A percentile compares a stretch with the other conserved stretches of the same genome.
These are phyloP conservation scores for Holcopasites calliopsidis DNA, from an alignment of 1,140 invertebrate species.

Conservation along the genomic window DNA sequence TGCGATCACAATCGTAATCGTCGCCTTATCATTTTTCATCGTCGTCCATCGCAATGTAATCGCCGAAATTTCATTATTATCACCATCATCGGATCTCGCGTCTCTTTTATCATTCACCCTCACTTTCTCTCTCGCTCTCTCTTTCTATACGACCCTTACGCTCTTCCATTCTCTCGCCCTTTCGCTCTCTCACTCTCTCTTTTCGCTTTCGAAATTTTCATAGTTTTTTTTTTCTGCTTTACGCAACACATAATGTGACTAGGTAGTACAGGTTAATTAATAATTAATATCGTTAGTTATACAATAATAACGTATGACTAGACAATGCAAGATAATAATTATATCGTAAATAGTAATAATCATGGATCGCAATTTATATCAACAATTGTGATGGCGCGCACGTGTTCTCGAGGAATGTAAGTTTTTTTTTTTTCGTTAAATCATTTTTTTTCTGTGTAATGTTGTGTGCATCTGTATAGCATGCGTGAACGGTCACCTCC, in stretches of 20 bases:
- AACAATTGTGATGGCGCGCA: conserved; percentile 78
- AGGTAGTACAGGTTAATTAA: conserved; percentile 80
- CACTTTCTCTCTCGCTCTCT: conserved; percentile 32
- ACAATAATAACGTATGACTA: conserved; percentile 81
- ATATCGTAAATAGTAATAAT: conserved; percentile 81
- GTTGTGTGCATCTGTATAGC: conserved; percentile 34
- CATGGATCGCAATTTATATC: conserved; percentile 80
- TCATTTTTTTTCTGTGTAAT: conserved; percentile 12
- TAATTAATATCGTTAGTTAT: conserved; percentile 80
- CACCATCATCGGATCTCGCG: not conserved
- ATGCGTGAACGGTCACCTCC: conserved; percentile 41
- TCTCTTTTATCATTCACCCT: conserved; percentile 20
- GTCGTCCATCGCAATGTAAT: conserved; percentile 24
- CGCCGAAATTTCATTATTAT: conserved; percentile 34
- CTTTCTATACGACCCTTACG: conserved; percentile 23
- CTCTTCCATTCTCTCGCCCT: conserved; percentile 47
- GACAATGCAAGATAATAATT: conserved; percentile 81
- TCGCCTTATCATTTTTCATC: conserved; percentile 11
- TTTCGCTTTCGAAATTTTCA: conserved; percentile 56
- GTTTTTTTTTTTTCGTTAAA: conserved; percentile 45
- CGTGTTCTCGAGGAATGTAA: conserved; percentile 56
- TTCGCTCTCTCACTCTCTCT: conserved; percentile 49
- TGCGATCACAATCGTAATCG: conserved; percentile 25
- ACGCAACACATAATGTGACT: conserved; percentile 80
- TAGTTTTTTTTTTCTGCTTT: conserved; percentile 66